Percentiles rank a stretch among this genome's conserved stretches.
Conservation (phyloP, 2,888 invertebrate species). For the Esperia sulphurella region DNA sequence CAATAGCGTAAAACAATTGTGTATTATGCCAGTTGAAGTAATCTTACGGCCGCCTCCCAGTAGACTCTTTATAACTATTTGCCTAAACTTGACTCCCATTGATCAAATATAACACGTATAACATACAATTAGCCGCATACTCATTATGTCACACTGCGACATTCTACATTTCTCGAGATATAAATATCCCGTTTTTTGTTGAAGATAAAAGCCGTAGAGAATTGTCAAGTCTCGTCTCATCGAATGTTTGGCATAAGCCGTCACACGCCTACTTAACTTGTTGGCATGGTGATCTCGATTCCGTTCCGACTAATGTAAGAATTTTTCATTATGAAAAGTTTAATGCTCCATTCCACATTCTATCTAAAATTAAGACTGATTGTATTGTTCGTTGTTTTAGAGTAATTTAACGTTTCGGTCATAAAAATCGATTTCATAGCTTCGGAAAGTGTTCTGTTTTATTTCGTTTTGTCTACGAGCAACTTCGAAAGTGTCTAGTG, state of each 20-base stretch:
- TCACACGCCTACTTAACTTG: conserved; percentile 53
- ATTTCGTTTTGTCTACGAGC: background rate
- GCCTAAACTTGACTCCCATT: conserved; percentile 1
- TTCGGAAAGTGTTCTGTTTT: conserved; percentile 1
- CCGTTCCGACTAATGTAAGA: conserved; percentile 20
- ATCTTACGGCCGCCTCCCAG: too few species aligned
- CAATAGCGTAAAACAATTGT: too few species aligned
- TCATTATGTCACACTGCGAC: conserved; percentile 4
- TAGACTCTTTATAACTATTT: background rate
- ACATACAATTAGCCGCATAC: conserved; percentile 7
- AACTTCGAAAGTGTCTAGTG: background rate
- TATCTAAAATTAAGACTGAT: conserved; percentile 4
- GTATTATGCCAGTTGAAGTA: too few species aligned
- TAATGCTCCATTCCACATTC: conserved; percentile 15
- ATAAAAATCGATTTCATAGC: background rate
- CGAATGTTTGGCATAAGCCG: conserved; percentile 52
- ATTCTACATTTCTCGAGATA: conserved; percentile 7
- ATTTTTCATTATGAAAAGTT: conserved; percentile 37
- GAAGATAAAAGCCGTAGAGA: conserved; percentile 33
- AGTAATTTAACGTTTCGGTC: background rate
- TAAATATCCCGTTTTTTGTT: conserved; percentile 17
- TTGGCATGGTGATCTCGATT: conserved; percentile 39
- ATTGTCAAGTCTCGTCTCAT: conserved; percentile 41
- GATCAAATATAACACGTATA: background rate
- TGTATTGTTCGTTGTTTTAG: background rate